phyloP scores from a whole-genome alignment of 2,113 vertebrate genomes.

The Trichomycterus rosablanca region DNA sequence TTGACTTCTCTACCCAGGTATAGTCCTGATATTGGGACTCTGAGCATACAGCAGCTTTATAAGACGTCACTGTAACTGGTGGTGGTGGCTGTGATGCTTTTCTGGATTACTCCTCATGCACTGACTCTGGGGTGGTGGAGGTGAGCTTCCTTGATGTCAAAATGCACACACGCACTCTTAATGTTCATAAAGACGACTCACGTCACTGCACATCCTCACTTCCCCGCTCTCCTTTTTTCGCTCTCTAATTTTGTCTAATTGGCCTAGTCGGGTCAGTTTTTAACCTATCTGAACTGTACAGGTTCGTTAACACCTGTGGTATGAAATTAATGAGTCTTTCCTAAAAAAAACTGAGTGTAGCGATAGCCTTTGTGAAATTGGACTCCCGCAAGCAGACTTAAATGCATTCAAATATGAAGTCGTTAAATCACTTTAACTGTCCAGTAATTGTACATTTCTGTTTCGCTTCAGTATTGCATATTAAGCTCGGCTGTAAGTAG shows the following conservation, averaged over 20 bases:
- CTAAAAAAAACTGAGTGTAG: slow-evolving; percentile 43
- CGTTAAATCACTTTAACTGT: slow-evolving; percentile 48
- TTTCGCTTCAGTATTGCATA: slow-evolving; percentile 49
- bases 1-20: slow-evolving; percentile 61
- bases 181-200: slow-evolving; percentile 37
- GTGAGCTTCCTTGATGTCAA: slow-evolving; percentile 44
- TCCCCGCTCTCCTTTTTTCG: slow-evolving; percentile 2
- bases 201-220: slow-evolving; percentile 37
- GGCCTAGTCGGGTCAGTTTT: slow-evolving; percentile 36
- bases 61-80: slow-evolving; percentile 52
- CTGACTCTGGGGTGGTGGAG: slow-evolving; percentile 48
- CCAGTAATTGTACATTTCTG: slow-evolving; percentile 46
- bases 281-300: slow-evolving; percentile 32
- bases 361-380: slow-evolving; percentile 46
- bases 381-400: slow-evolving; percentile 45
- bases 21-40: slow-evolving; percentile 52
- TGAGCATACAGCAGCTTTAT: slow-evolving; percentile 50
- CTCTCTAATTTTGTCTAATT: slow-evolving; percentile 15
- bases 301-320: slow-evolving; percentile 47
- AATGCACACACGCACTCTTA: slow-evolving; percentile 52
- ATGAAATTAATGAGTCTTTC: slow-evolving; percentile 43
- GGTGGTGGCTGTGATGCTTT: slow-evolving; percentile 54
- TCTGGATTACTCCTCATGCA: slow-evolving; percentile 47
- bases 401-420: slow-evolving; percentile 47
- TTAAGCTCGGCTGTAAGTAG: slow-evolving; percentile 48